Percentiles rank a stretch among this genome's conserved stretches.
These are phyloP conservation scores for Drosophila sproati DNA, from an alignment of 1,140 invertebrate genomes.

Conservation along the genomic window DNA sequence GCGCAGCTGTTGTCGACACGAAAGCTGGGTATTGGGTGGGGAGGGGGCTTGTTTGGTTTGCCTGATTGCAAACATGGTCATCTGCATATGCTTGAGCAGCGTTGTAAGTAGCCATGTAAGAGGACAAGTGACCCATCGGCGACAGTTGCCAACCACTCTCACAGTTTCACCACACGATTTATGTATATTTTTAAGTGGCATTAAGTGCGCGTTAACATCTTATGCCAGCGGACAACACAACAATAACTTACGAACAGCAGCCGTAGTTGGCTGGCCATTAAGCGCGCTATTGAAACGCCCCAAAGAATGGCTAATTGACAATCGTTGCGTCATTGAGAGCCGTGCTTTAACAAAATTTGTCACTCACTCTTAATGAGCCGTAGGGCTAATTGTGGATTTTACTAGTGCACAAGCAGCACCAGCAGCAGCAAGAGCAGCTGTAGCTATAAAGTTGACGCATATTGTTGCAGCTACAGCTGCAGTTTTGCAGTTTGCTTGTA, in stretches of 20 bases:
- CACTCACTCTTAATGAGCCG: slow-evolving; percentile 56
- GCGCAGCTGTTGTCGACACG: slow-evolving; percentile 46
- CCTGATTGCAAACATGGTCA: slow-evolving; percentile 62
- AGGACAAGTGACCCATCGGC: slow-evolving; percentile 63
- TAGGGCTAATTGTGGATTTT: slow-evolving; percentile 58
- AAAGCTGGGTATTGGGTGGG: background rate
- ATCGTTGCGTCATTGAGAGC: slow-evolving; percentile 29
- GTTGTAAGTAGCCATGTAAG: slow-evolving; percentile 79
- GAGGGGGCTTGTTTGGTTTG: background rate
- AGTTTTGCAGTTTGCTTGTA: slow-evolving; percentile 29
- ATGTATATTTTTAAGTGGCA: slow-evolving; percentile 82
- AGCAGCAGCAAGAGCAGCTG: slow-evolving; percentile 4
- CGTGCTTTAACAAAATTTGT: slow-evolving; percentile 57
- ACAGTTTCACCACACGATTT: slow-evolving; percentile 49
- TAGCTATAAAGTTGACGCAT: slow-evolving; percentile 20
- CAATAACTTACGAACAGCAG: slow-evolving; percentile 66
- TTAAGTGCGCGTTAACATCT: slow-evolving; percentile 82
- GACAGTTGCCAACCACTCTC: slow-evolving; percentile 40
- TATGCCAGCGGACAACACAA: slow-evolving; percentile 63
- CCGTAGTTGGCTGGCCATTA: slow-evolving; percentile 51
- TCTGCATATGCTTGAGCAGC: slow-evolving; percentile 78
- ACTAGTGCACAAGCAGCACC: background rate
- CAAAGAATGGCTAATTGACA: slow-evolving; percentile 74
- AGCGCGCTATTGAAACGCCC: slow-evolving; percentile 40
- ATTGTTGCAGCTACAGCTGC: slow-evolving; percentile 15